Base-by-base conservation (phyloP, 2,888 invertebrate species). In the Meloe dianella region DNA sequence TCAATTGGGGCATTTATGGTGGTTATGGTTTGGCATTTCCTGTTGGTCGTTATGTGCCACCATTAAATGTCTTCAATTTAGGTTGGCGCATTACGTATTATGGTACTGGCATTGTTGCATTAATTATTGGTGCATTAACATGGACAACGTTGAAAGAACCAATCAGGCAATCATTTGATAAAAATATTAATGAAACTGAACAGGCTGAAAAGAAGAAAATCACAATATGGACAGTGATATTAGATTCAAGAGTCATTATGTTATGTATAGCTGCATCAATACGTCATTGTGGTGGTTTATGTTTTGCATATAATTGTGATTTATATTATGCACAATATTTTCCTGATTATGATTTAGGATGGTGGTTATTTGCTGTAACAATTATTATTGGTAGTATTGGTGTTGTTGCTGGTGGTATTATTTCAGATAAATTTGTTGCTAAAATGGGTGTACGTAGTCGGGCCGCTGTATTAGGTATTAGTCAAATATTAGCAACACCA, bases 1-100 rank as follows among this genome's bases (percentile, higher is more conserved):
- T 96, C 86, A 96, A 96, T 84, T 96, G 96, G 96, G 96, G 97
- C 12, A 96, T 96, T 74, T 97, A 96, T 79, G 94, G 96, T 35
- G 96, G 96, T 2, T 96, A 96, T 76, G 96, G 96, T 57, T 91
- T 96, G 71, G 94, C 96, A 0, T 96, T 96, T 81, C 96, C 96
- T 0, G 91, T 96, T 6, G 96, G 96, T 0, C 89, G 95, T 74
- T 95, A 95, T 76, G 87, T 95, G 14, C 93, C 95, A 0, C 85
- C 87, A 30, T 72, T 91, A 54, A 90, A 95, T 77, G 88, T 91
- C 67, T 92, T 90, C 87, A 89, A 90, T 71, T 81, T 93, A 85
- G 92, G 94, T 57, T 95, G 95, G 95, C 87, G 95, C 70, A 86
- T 92, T 0, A 92, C 94, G 65, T 95, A 94, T 83, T 90, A 93